These are phyloP conservation scores for Brachyopa scutellaris DNA, from an alignment of 2,888 invertebrate genomes.

Conservation along the genomic window DNA sequence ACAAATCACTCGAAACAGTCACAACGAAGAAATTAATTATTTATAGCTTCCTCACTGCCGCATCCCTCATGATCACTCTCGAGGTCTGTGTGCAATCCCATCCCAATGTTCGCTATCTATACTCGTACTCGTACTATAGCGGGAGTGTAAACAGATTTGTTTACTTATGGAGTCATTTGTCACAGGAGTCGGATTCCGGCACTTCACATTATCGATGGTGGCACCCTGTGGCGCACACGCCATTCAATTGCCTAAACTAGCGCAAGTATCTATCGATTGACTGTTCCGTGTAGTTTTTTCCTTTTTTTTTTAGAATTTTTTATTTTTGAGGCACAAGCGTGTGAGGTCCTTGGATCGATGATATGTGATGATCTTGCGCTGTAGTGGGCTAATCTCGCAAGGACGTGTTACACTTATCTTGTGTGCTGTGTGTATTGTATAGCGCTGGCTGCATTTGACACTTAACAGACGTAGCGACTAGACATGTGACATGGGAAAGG, in stretches of 20 bases:
- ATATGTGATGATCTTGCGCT: slow-evolving; percentile 63
- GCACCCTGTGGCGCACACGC: slow-evolving; percentile 72
- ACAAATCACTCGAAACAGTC: slow-evolving; percentile 71
- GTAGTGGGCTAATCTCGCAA: slow-evolving; percentile 48
- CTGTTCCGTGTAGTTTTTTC: slow-evolving; percentile 37
- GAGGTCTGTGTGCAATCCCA: background rate
- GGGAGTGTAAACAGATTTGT: slow-evolving; percentile 76
- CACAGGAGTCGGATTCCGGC: slow-evolving; percentile 71
- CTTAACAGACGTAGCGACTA: slow-evolving; percentile 24
- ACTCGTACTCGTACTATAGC: too few relatives aligned
- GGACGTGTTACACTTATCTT: slow-evolving; percentile 56
- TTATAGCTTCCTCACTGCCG: slow-evolving; percentile 71
- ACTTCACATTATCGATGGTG: slow-evolving; percentile 65
- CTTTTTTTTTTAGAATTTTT: slow-evolving; percentile 5
- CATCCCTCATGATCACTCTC: slow-evolving; percentile 52
- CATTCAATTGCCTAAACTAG: slow-evolving; percentile 58
- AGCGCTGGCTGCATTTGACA: slow-evolving; percentile 19
- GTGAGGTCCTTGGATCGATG: slow-evolving; percentile 66
- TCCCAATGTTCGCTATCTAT: slow-evolving; percentile 38
- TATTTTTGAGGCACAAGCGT: slow-evolving; percentile 27
- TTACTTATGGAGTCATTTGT: slow-evolving; percentile 76
- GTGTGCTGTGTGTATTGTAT: background rate
- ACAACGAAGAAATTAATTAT: slow-evolving; percentile 71
- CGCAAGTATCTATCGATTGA: slow-evolving; percentile 59
- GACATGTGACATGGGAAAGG: slow-evolving; percentile 57